Base-by-base conservation (phyloP, 2,113 vertebrate species). In the Amphilophus citrinellus region DNA sequence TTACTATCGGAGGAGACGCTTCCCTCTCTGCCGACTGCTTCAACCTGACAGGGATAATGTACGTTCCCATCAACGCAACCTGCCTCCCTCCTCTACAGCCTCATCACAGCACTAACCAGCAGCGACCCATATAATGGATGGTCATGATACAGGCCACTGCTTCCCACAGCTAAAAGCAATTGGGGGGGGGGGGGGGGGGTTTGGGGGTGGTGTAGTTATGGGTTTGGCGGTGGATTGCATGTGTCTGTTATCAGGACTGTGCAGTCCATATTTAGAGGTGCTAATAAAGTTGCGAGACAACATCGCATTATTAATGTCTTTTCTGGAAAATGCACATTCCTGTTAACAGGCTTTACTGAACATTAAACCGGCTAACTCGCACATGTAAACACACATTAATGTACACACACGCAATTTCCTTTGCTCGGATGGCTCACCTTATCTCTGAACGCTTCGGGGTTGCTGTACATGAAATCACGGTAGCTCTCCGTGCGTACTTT, bases 401-500 rank as follows among this genome's bases (percentile, higher is more conserved):
- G 24, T 50, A 75, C 5, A 24, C 42, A 50, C 30, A 30, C 10
- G 2, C 11, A 30, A 20, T 22, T 65, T 50, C 17, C 10, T 59
- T 5, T 18, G 22, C 58, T 76, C 4, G 39, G 10, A 7, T 1
- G 37, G 17, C 97, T 96, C 88, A 99, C 98, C 97, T 99, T 99
- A 94, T 97, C 97, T 95, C 92, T 96, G 96, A 99, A 99, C 90
- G 98, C 93, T 5, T 98, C 97, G 2, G 96, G 89, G 91, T 99
- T 99, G 81, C 92, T 90, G 91, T 97, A 97, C 91, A 99, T 97
- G 95, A 99, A 99, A 93, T 99, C 96, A 6, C 97, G 95, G 94
- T 99, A 99, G 92, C 96, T 97, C 94, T 98, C 97, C 0, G 98
- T 99, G 56, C 98, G 97, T 11, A 99, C 96, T 95, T 95, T 97